Base-by-base conservation (phyloP, 2,113 vertebrate genomes). In the Chelonoidis abingdonii region DNA sequence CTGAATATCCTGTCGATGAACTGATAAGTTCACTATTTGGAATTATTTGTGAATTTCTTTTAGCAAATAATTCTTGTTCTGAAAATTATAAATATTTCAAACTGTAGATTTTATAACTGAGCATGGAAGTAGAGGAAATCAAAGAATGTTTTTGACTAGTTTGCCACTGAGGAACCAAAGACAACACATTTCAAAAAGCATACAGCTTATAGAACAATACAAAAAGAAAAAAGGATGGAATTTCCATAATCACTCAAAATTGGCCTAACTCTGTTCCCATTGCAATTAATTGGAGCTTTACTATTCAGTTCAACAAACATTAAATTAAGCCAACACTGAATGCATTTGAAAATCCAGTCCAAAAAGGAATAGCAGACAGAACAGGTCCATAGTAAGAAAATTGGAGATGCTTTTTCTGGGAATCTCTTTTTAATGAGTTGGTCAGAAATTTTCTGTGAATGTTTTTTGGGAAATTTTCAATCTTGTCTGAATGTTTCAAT, bases 1-100 rank as follows among this genome's bases (percentile, higher is more conserved):
- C 89, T 89, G 89, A 93, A 53, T 88, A 38, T 86, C 52, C 92
- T 87, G 29, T 88, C 69, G 92, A 87, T 93, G 82, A 80, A 83
- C 41, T 96, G 94, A 79, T 59, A 95, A 85, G 93, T 92, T 94
- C 93, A 83, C 49, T 44, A 88, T 69, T 22, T 81, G 81, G 54
- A 59, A 95, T 92, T 93, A 88, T 93, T 57, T 91, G 31, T 89
- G 49, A 95, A 89, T 65, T 94, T 95, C 90, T 83, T 81, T 92
- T 92, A 65, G 83, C 44, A 94, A 93, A 75, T 3, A 94, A 83
- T 83, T 95, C 84, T 47, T 88, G 13, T 49, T 85, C 65, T 47
- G 90, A 56, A 89, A 86, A 59, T 91, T 69, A 89, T 80, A 9
- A 91, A 4, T 86, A 92, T n/a, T 11, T 72, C 49, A 29, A 89